Conservation (phyloP, 2,113 vertebrate genomes). For the Geothlypis trichas region DNA sequence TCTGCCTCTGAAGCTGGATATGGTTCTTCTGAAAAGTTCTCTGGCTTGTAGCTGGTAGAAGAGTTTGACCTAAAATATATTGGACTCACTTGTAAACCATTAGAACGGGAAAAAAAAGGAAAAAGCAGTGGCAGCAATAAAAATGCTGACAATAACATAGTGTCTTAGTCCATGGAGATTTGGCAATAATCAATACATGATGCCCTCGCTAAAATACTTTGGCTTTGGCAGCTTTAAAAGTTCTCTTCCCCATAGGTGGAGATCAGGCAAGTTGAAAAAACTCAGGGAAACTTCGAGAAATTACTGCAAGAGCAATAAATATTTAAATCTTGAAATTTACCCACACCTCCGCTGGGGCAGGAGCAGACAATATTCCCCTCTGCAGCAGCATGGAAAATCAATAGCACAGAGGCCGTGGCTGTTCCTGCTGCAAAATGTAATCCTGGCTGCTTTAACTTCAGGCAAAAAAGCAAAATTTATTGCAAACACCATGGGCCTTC, state of each 20-base stretch:
- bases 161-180: neutral
- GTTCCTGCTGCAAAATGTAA: neutral
- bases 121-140: slow-evolving; percentile 24
- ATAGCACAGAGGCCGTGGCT: neutral
- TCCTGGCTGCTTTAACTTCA: neutral
- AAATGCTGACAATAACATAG: neutral
- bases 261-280: neutral
- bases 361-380: neutral
- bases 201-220: neutral
- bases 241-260: neutral
- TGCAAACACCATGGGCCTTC: neutral
- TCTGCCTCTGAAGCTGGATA: neutral
- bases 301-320: slow-evolving; percentile 7
- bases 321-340: neutral
- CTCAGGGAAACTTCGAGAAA: neutral
- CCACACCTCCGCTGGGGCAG: neutral
- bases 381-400: slow-evolving; percentile 5
- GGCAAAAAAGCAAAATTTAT: neutral
- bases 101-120: neutral
- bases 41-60: neutral
- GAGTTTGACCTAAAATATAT: neutral
- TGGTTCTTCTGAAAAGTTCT: neutral
- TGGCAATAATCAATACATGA: neutral
- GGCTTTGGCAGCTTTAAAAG: neutral
- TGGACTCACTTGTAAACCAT: neutral